Conservation (phyloP, 2,797 vertebrate species). For the Prionace glauca region DNA sequence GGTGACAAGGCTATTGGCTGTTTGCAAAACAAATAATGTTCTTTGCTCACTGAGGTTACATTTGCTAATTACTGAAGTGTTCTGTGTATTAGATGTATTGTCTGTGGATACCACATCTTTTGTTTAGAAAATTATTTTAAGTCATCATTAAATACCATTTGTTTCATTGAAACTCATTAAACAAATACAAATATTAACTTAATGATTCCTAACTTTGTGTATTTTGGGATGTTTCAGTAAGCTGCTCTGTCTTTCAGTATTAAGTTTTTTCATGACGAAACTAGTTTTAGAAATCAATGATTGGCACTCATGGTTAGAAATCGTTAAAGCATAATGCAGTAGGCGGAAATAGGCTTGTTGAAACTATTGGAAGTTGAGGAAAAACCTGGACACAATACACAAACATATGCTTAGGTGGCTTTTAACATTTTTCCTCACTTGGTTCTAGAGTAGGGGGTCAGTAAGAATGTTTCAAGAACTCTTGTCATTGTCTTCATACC, state of each 20-base stretch:
- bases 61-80: constrained; percentile 32
- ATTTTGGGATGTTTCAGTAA: neutral
- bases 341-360: neutral
- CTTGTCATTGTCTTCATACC: neutral
- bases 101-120: constrained; percentile 19
- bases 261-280: neutral
- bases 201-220: constrained; percentile 9
- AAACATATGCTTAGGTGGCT: neutral
- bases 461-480: neutral
- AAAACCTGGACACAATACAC: neutral
- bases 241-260: neutral
- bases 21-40: constrained; percentile 12
- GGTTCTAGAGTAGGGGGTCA: neutral
- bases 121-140: constrained; percentile 31
- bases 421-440: neutral
- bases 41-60: neutral
- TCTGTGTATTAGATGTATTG: constrained; percentile 32
- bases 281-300: neutral
- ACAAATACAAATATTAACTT: constrained; percentile 23
- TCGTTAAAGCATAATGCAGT: neutral
- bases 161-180: constrained; percentile 34
- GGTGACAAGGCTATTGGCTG: neutral
- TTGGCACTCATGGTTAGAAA: neutral
- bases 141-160: constrained; percentile 21
- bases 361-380: neutral